Conservation (phyloP, 2,797 vertebrate species). For the Sebastes reedi region DNA sequence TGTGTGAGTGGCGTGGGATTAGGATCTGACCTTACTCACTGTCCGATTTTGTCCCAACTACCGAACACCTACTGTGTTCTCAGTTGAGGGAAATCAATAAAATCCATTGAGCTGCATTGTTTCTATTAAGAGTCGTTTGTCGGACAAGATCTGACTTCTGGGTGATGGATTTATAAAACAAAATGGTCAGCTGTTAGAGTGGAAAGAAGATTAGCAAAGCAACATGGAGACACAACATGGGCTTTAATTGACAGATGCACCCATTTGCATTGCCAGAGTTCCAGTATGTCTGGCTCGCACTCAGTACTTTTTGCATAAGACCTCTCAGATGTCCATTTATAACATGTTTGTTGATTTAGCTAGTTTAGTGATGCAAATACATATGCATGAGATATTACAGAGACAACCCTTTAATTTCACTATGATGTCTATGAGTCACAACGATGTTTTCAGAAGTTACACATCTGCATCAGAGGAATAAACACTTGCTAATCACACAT, state of each 20-base stretch:
- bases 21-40: constrained; percentile 51
- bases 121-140: constrained; percentile 61
- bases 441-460: background rate
- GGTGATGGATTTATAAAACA: constrained; percentile 55
- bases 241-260: constrained; percentile 37
- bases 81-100: constrained; percentile 66
- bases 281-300: background rate
- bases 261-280: constrained; percentile 1
- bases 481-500: no score
- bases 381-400: background rate
- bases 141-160: constrained; percentile 51
- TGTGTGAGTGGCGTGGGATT: constrained; percentile 33
- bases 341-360: background rate
- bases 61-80: constrained; percentile 53
- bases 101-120: constrained; percentile 64
- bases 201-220: constrained; percentile 16
- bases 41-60: constrained; percentile 41
- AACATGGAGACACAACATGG: constrained; percentile 16
- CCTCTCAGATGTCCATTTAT: background rate
- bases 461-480: background rate
- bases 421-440: background rate
- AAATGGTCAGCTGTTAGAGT: constrained; percentile 28
- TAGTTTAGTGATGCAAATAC: background rate
- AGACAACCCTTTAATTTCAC: no score
- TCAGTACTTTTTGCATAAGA: no score